Base-by-base conservation (phyloP, 2,113 vertebrate species). In the Saguinus imperator region DNA sequence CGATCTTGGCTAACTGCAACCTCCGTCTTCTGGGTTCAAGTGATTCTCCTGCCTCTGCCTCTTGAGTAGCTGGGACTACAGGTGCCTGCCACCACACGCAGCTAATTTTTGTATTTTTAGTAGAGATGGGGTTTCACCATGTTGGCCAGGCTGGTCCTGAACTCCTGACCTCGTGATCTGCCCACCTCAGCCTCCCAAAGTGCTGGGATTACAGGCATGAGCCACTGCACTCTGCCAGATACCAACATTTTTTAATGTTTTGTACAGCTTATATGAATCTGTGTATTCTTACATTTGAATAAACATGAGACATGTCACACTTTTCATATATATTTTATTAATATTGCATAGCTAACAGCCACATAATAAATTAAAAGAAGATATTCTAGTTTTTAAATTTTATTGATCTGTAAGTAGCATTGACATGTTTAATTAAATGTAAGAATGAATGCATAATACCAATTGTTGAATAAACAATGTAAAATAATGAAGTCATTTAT, bases 351-450 rank as follows among this genome's bases (percentile, higher is more conserved):
- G 37, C 66, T 84, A 94, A 93, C 40, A 52, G 12, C 40, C 43
- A 61, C 72, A 43, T 92, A 18, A 87, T 94, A 90, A 83, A 91
- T 84, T 79, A 37, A 76, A 87, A 86, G 10, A 92, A 92, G 45
- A 87, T 50, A 76, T 50, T 3, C 4, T 85, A 43, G 3, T 87
- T 79, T 72, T 95, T 84, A 27, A 57, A 68, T 91, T 95, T 43
- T 77, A 77, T 89, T 75, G 29, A 82, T 23, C 35, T 57, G 0
- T 77, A 83, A 45, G 6, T 86, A 79, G 75, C 29, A 86, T 32
- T 89, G 89, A 66, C 20, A 52, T 79, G 25, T 82, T 76, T 94
- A 88, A 89, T 96, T 94, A 77, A 90, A 43, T 94, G 68, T 82
- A 83, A 82, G 75, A 94, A 90, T 82, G n/a, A 94, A 90, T 82